Conservation (phyloP, 2,888 invertebrate genomes). For the Apoda limacodes region DNA sequence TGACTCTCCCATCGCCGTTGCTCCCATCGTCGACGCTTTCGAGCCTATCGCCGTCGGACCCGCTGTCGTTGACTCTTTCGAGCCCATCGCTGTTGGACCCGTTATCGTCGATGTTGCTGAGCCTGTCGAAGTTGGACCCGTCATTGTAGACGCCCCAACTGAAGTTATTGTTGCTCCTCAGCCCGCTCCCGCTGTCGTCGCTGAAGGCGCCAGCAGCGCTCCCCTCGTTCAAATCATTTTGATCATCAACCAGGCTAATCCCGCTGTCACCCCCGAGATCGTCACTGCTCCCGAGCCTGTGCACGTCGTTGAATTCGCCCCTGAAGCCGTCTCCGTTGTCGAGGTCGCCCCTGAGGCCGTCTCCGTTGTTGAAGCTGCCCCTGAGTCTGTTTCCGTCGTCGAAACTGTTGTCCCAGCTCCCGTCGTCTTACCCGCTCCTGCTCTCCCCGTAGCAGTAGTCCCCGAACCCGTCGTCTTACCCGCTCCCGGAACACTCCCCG, state of each 20-base stretch:
- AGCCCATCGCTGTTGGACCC: too few species aligned
- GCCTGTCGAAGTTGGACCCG: background rate
- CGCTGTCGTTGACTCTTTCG: background rate
- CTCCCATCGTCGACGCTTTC: constrained; percentile 12
- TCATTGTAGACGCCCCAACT: constrained; percentile 1
- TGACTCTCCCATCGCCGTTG: constrained; percentile 7
- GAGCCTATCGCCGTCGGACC: background rate
- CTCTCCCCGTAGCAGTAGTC: constrained; percentile 14
- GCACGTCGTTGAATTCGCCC: constrained; percentile 3
- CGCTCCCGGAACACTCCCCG: too few species aligned
- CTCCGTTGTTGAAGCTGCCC: constrained; percentile 7
- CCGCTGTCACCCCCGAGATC: constrained; percentile 3
- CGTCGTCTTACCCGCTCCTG: constrained; percentile 7
- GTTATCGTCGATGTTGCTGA: constrained; percentile 10
- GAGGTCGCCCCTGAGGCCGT: constrained; percentile 6
- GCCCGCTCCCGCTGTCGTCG: constrained; percentile 13
- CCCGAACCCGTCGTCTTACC: constrained; percentile 26
- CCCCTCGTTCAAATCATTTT: constrained; percentile 32
- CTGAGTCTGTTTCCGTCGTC: background rate
- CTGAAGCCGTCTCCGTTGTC: constrained; percentile 5
- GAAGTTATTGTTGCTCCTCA: constrained; percentile 1
- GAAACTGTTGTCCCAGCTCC: constrained; percentile 4
- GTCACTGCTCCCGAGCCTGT: constrained; percentile 1
- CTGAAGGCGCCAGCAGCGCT: constrained; percentile 15
- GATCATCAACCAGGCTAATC: constrained; percentile 25